Evolutionary conservation across 1,140 invertebrate species (phyloP), one percentile per base, ranked within the genome.

Genomic region (Lordiphosa collinella): DNA sequence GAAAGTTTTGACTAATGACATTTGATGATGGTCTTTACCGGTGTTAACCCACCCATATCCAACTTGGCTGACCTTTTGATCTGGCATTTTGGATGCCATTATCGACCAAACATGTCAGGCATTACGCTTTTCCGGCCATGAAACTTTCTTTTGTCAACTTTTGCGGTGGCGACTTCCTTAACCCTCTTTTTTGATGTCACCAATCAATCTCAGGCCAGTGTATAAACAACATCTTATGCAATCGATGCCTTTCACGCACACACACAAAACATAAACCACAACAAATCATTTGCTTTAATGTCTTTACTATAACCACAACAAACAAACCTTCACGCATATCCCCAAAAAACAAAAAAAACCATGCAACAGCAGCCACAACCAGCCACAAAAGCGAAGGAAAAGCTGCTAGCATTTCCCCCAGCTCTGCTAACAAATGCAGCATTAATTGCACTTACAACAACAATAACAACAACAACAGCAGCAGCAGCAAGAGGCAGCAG

Each of bases 401-500:
- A 75, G 47, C 65, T 58, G 51, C 55, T 29, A 18, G 16, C 16
- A 18, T 18, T 18, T 18, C 16, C 16, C 49, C 12, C 50, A 51
- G 47, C 59, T 22, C 46, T 31, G 41, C 50, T 58, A 65, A 50
- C 62, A 78, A 66, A 61, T 72, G 73, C 74, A 69, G 49, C 66
- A 57, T 74, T 65, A 51, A 68, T 69, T 74, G 65, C 63, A 59
- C 57, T 53, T 63, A 54, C 68, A 60, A 61, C 58, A 53, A 22
- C 52, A 58, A 54, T 35, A 73, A 37, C 50, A 69, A 43, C 49
- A 59, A 16, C 43, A 40, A 4, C 69, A 55, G 4, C 52, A 64
- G 9, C 65, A 49, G 5, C 51, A 68, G 10, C 59, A 44, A 48
- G 38, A 61, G 14, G 49, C 61, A 41, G 48, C 31, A 41, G 29